Evolutionary conservation across 1,140 invertebrate species (phyloP).

Genomic region (Chironomus striatipennis): DNA sequence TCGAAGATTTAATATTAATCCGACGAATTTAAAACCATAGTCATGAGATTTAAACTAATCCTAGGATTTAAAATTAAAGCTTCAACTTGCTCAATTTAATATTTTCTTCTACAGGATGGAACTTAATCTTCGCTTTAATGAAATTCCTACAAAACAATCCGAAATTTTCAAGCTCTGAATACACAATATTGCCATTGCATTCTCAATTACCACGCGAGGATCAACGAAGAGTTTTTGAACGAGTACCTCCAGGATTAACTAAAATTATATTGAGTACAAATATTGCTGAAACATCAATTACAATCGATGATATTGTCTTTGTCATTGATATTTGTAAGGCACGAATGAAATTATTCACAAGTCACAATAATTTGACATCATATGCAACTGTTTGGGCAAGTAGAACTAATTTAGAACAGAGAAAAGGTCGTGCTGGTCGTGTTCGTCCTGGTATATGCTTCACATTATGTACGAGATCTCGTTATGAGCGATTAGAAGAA

Average conservation of each 20-base stretch:
- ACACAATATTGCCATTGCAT: constrained; percentile 74
- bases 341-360: constrained; percentile 91
- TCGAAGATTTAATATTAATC: too few species aligned
- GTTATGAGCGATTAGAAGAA: constrained; percentile 71
- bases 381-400: constrained; percentile 92
- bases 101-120: constrained; percentile 49
- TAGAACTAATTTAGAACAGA: constrained; percentile 82
- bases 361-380: constrained; percentile 92
- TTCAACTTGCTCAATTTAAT: neutral
- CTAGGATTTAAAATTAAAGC: neutral
- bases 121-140: constrained; percentile 86
- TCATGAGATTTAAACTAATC: too few species aligned
- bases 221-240: constrained; percentile 77
- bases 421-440: constrained; percentile 81
- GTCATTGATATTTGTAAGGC: constrained; percentile 93
- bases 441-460: constrained; percentile 83
- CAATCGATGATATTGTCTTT: constrained; percentile 94
- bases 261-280: constrained; percentile 85
- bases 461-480: constrained; percentile 69
- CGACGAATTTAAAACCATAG: too few species aligned
- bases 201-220: constrained; percentile 86
- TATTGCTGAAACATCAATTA: constrained; percentile 91
- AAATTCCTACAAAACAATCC: constrained; percentile 71
- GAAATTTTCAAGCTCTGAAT: constrained; percentile 59
- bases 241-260: constrained; percentile 59